Percentiles rank a stretch among this genome's conserved stretches.
Conservation (phyloP, 1,140 invertebrate genomes). For the Myzus persicae region DNA sequence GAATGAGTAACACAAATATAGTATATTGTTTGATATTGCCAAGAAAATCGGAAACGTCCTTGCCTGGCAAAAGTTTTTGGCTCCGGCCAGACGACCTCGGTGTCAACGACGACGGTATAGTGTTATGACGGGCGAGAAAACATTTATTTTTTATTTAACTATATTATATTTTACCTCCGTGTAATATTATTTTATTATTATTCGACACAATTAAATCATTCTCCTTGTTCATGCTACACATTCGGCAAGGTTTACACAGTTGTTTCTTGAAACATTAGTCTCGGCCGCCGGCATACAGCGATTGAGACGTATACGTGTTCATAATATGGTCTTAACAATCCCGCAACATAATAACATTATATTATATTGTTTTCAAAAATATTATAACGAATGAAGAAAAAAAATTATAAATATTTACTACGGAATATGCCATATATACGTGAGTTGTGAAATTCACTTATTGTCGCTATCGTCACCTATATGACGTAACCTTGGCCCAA, state of each 20-base stretch:
- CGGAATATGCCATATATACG: not conserved
- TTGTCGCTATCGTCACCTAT: conserved; percentile 16
- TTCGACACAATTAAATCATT: conserved; percentile 33
- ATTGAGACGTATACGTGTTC: conserved; percentile 2
- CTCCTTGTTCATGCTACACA: not conserved
- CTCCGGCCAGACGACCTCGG: conserved; percentile 41
- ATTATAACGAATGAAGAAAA: not conserved
- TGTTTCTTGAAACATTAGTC: conserved; percentile 24
- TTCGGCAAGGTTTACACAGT: conserved; percentile 26
- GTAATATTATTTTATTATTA: conserved; percentile 38
- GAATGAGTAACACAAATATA: conserved; percentile 7
- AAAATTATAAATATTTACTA: not conserved
- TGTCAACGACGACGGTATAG: not conserved
- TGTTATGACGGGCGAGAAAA: conserved; percentile 11
- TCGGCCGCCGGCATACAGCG: not conserved
- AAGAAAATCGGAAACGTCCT: conserved; percentile 19
- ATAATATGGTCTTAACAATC: conserved; percentile 4
- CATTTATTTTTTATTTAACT: not conserved
- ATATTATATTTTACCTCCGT: conserved; percentile 1
- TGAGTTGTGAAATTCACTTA: conserved; percentile 8
- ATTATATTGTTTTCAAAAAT: conserved; percentile 4
- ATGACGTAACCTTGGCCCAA: not conserved
- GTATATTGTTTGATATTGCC: conserved; percentile 33
- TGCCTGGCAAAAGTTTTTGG: not conserved
- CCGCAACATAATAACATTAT: conserved; percentile 6